Conservation (phyloP, 2,797 vertebrate species). For the Pipistrellus kuhlii region DNA sequence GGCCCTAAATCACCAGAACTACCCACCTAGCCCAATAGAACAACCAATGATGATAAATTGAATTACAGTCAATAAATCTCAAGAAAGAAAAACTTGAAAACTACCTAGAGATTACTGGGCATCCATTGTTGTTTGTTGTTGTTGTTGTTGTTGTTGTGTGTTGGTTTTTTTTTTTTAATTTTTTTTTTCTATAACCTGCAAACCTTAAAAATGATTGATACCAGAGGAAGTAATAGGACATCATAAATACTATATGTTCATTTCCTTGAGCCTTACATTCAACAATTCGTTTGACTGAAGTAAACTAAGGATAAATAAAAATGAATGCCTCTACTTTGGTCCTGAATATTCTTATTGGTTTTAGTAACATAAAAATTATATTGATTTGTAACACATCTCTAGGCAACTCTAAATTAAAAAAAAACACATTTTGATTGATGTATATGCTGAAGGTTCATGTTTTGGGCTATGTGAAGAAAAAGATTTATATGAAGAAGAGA, state of each 20-base stretch:
- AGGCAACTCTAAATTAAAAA: slow-evolving; percentile 12
- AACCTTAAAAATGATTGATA: slow-evolving; percentile 44
- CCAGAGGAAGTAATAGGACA: neutral
- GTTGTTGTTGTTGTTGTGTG: too few relatives aligned
- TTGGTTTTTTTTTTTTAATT: neutral
- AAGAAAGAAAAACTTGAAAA: slow-evolving; percentile 6
- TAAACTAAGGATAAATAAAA: slow-evolving; percentile 20
- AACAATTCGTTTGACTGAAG: slow-evolving; percentile 30
- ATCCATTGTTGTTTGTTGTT: slow-evolving; percentile 8
- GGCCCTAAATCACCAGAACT: slow-evolving; percentile 11
- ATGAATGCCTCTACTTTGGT: slow-evolving; percentile 1
- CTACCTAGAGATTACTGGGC: neutral
- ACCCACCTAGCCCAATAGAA: neutral
- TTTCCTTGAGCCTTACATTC: slow-evolving; percentile 24
- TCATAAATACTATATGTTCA: neutral
- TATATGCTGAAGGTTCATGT: neutral
- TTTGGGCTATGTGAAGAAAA: slow-evolving; percentile 21
- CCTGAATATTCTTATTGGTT: neutral
- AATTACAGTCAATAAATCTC: slow-evolving; percentile 28
- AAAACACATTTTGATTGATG: neutral
- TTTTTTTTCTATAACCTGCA: neutral
- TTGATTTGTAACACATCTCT: neutral
- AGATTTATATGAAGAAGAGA: neutral
- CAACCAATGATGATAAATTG: neutral
- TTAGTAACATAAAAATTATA: neutral